Evolutionary conservation across 35 echinoderm and acorn worm species (phyloP).

Genomic region (Apostichopus californicus): DNA sequence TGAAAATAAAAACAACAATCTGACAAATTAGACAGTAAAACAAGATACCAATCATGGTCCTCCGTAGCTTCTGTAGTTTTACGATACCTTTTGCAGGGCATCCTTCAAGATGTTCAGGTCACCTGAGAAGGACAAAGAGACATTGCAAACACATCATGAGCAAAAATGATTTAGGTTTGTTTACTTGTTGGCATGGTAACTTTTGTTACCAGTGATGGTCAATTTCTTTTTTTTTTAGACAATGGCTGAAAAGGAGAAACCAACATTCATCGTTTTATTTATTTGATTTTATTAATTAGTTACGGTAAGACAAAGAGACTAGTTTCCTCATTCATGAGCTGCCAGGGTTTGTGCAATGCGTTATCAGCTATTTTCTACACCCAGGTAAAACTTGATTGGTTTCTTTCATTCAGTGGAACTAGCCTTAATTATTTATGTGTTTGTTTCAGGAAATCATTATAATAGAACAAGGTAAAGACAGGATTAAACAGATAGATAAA

Average conservation of each 20-base stretch:
- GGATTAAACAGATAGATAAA: too few relatives aligned
- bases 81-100: slow-evolving; percentile 61
- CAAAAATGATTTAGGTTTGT: not conserved
- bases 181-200: not conserved
- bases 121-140: slow-evolving; percentile 27
- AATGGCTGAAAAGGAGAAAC: too few relatives aligned
- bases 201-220: not conserved
- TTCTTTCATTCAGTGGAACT: not conserved
- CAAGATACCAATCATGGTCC: not conserved
- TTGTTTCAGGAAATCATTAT: not conserved
- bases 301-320: too few relatives aligned
- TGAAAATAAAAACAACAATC: too few relatives aligned
- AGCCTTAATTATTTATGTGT: not conserved
- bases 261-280: too few relatives aligned
- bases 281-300: too few relatives aligned
- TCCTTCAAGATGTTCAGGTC: slow-evolving; percentile 69
- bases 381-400: not conserved
- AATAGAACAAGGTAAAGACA: too few relatives aligned
- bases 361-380: not conserved
- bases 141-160: not conserved
- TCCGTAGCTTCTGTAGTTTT: not conserved
- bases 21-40: not conserved
- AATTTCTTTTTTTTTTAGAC: not conserved
- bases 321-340: too few relatives aligned
- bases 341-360: too few relatives aligned